Evolutionary conservation across 2,113 vertebrate genomes (phyloP), one percentile per base, ranked within the genome.

Genomic region (Corynorhinus townsendii): DNA sequence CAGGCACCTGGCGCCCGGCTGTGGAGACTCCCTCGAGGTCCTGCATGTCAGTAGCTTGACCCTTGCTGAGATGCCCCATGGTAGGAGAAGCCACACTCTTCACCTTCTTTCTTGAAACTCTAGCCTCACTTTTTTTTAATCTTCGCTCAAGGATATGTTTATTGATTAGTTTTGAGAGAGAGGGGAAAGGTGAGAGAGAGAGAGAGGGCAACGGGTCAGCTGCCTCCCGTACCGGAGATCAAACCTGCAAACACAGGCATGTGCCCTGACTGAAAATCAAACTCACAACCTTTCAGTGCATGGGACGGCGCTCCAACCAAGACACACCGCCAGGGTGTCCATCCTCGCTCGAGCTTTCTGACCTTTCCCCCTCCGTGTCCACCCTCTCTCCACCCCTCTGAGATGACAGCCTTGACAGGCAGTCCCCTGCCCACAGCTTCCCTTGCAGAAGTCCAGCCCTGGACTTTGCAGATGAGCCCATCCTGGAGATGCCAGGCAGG

Each of bases 1-100:
- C 35, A 3, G 15, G 66, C 30, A 11, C 24, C 16, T 1, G 30
- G 8, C 1, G 5, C 17, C 17, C 1, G 1, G 26, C 30, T 45
- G 10, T 54, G 8, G n/a, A 66, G 47, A 3, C 0, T 35, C 33
- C 33, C 40, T 11, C 79, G 16, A 2, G 5, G 28, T 4, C 20
- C 19, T 0, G 6, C 7, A 6, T 30, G 24, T 11, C 52, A 22
- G 86, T 0, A 6, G 33, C 79, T 6, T 19, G 72, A 24, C 35
- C 73, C 4, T 1, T 30, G 28, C 17, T 45, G 71, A 80, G 49
- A 17, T 0, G 7, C 30, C 30, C 35, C 5, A 3, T 2, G 3
- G 3, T 9, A 4, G 45, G 7, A 45, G 43, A 16, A 54, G 40
- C 4, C 24, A 14, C 49, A 28, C 5, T 11, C 30, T 45, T 71